A percentile compares a stretch with the other conserved stretches of the same genome.
phyloP scores from a whole-genome alignment of 2,888 invertebrate species.

The Theretra japonica region DNA sequence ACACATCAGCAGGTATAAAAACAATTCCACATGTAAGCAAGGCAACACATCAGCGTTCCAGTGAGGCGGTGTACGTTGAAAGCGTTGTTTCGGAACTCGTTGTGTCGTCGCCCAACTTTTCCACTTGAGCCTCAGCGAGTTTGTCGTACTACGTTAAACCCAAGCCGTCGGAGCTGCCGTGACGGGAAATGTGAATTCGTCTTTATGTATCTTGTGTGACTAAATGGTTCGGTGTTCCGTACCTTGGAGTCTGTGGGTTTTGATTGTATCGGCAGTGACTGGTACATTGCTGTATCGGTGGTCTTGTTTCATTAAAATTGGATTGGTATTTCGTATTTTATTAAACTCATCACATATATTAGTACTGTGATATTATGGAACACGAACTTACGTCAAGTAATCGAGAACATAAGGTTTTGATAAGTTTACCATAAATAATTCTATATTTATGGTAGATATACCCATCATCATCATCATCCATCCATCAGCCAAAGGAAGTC shows the following conservation, averaged over 20 bases:
- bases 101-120: slow-evolving; percentile 47
- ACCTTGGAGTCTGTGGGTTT: neutral
- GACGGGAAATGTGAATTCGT: neutral
- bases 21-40: neutral
- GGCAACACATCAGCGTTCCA: neutral
- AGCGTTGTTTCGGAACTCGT: slow-evolving; percentile 52
- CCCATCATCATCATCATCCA: no score
- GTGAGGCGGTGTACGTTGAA: slow-evolving; percentile 38
- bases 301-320: no score
- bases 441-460: no score
- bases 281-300: no score
- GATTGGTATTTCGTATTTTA: no score
- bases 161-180: neutral
- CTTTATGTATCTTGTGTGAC: neutral
- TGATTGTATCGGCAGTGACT: no score
- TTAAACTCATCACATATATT: no score
- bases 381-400: no score
- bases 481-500: no score
- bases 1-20: neutral
- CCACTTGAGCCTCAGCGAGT: slow-evolving; percentile 46
- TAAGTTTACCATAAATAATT: no score
- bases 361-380: no score
- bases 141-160: slow-evolving; percentile 22
- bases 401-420: no score
- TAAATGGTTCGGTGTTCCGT: neutral